Base-by-base conservation (phyloP, 2,113 vertebrate species). In the Talpa occidentalis region DNA sequence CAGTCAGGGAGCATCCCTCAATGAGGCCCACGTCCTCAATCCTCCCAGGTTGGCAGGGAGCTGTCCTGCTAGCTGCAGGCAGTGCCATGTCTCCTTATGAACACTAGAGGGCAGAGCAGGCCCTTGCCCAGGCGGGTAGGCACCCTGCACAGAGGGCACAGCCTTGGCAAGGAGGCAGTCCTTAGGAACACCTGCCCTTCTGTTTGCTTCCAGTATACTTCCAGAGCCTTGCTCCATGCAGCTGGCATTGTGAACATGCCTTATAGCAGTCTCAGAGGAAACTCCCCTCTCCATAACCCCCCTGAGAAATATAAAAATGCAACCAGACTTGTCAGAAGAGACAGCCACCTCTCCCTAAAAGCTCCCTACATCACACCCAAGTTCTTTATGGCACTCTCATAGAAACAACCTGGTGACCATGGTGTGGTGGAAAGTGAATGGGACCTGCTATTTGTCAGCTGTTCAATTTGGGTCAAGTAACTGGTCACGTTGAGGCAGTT, bases 101-200 rank as follows among this genome's bases (percentile, higher is more conserved):
- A 59, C 94, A 87, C 94, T 52, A 96, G 97, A 62, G 96, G 96
- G 94, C 97, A 96, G 78, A 69, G 87, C 78, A 5, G 19, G 19
- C 64, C 82, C 35, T 74, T 2, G 11, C 32, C 28, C 12, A 2
- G 14, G 37, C 0, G 7, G 26, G 37, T 21, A 49, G 9, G 72
- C 26, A 9, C 7, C 35, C 30, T 10, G 35, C 22, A n/a, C 59
- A 47, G 47, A 42, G 3, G 0, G 6, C 16, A 1, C 22, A 11
- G 62, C 88, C 14, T 59, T 47, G 49, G 67, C 49, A 79, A 80
- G 56, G 56, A 37, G 59, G 42, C 37, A 4, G 6, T 28, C 0
- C 1, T 42, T 10, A 22, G 44, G 32, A 67, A 26, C 54, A 35
- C 12, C 60, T 44, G 21, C 0, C 10, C 40, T 85, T 5, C 11